These are phyloP conservation scores for Pachydiplax longipennis DNA, from an alignment of 2,888 invertebrate genomes.

Conservation along the genomic window DNA sequence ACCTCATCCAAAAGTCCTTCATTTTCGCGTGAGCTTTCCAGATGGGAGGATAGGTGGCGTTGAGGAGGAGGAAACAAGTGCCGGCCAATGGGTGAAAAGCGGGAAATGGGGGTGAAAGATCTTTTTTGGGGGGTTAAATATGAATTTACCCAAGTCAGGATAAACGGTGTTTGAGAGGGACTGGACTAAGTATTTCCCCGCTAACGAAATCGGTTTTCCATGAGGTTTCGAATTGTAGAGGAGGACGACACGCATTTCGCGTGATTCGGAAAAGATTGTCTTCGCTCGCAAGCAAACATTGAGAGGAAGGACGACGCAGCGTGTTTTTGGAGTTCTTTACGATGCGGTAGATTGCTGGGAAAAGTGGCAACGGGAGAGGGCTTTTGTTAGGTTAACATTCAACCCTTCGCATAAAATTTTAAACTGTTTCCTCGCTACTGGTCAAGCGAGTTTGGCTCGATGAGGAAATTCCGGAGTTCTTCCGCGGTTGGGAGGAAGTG, in stretches of 20 bases:
- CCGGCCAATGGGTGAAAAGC: not conserved
- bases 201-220: constrained; percentile 13
- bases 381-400: not conserved
- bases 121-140: not conserved
- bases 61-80: not conserved
- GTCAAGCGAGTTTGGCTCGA: not conserved
- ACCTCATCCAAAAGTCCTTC: not conserved
- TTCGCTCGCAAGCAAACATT: not conserved
- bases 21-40: not conserved
- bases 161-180: constrained; percentile 20
- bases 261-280: not conserved
- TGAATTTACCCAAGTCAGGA: constrained; percentile 15
- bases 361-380: not conserved
- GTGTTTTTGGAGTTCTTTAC: not conserved
- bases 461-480: not conserved
- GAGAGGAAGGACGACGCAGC: not conserved
- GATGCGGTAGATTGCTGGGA: not conserved
- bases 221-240: constrained; percentile 2
- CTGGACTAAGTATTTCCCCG: not conserved
- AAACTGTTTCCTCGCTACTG: not conserved
- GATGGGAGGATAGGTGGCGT: not conserved
- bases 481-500: not conserved
- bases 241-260: not conserved
- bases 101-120: not conserved
- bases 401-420: not conserved